A percentile compares a stretch with the other conserved stretches of the same genome.
Conservation (phyloP, 2,113 vertebrate genomes). For the Tenrec ecaudatus region DNA sequence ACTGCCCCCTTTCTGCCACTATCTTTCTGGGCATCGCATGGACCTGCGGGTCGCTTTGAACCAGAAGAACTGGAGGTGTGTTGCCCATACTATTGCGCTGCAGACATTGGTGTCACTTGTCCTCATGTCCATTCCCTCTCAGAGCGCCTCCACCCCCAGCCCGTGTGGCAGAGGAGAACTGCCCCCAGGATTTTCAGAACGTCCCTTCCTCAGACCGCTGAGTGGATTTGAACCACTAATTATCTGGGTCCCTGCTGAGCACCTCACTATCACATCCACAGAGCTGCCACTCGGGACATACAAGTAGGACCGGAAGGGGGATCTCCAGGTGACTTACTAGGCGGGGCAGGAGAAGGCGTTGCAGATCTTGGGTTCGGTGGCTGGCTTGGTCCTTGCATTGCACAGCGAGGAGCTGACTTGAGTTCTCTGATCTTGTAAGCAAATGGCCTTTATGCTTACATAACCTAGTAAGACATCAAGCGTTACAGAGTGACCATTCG, state of each 20-base stretch:
- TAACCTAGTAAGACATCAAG: conserved; percentile 88
- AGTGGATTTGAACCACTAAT: too few species aligned
- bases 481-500: background rate
- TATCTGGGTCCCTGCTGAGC: too few species aligned
- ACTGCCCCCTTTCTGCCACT: background rate
- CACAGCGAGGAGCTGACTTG: conserved; percentile 95
- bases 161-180: too few species aligned
- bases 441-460: conserved; percentile 93
- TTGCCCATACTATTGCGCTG: too few species aligned
- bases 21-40: background rate
- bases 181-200: too few species aligned
- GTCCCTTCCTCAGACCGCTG: too few species aligned
- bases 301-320: background rate
- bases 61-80: background rate
- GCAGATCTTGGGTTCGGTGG: conserved; percentile 92
- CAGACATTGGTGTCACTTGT: too few species aligned
- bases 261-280: too few species aligned
- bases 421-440: conserved; percentile 92
- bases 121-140: too few species aligned
- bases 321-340: conserved; percentile 89
- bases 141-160: too few species aligned
- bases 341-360: conserved; percentile 95
- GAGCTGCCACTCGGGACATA: background rate
- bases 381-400: conserved; percentile 88
- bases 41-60: background rate